Conservation (phyloP, 2,888 invertebrate genomes). For the Hydrotaea diabolus region DNA sequence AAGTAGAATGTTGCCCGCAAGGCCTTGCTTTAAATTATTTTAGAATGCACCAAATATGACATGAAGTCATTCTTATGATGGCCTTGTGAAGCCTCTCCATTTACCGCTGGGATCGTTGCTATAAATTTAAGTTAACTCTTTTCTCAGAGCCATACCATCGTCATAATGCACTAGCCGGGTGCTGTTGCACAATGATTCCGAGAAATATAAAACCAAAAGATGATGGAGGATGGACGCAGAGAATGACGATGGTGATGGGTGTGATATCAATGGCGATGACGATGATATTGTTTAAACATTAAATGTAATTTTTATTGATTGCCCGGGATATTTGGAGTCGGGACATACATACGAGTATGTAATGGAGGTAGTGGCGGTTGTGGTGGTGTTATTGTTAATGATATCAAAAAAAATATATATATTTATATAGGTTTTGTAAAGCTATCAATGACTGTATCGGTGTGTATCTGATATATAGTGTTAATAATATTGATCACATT, state of each 20-base stretch:
- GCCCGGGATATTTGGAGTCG: constrained; percentile 25
- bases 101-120: too few relatives aligned
- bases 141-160: too few relatives aligned
- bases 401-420: not conserved
- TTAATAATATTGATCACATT: constrained; percentile 25
- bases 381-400: not conserved
- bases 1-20: too few relatives aligned
- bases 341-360: not conserved
- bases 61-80: too few relatives aligned
- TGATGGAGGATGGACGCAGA: not conserved
- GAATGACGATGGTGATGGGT: constrained; percentile 35
- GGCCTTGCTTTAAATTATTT: too few relatives aligned
- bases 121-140: too few relatives aligned
- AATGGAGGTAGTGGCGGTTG: not conserved
- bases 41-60: too few relatives aligned
- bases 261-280: constrained; percentile 22
- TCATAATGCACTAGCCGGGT: too few relatives aligned
- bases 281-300: constrained; percentile 46
- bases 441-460: not conserved
- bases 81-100: too few relatives aligned
- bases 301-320: constrained; percentile 56
- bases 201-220: not conserved
- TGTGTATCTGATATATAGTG: not conserved
- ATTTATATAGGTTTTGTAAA: too few relatives aligned
- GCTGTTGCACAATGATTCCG: not conserved